Percentiles rank a stretch among this genome's conserved stretches.
phyloP scores from a whole-genome alignment of 2,113 vertebrate species.

The Petroica traversi region DNA sequence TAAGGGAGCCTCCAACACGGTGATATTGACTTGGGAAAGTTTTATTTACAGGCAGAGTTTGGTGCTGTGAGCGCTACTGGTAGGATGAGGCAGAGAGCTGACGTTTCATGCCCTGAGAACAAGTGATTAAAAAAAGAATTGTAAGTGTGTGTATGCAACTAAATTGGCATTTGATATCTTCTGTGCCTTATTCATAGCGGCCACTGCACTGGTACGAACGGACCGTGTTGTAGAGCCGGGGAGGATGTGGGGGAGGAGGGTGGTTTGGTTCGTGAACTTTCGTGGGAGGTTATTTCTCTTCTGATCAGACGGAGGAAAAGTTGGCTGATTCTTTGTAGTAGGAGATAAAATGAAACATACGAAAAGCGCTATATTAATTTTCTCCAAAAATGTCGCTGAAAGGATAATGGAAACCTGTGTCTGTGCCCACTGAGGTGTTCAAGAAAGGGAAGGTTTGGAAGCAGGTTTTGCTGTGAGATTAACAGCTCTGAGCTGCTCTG shows the following conservation, averaged over 20 bases:
- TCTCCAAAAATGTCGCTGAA: not conserved
- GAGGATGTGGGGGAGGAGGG: slow-evolving; percentile 31
- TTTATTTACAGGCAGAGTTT: not conserved
- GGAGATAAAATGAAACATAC: not conserved
- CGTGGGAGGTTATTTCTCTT: slow-evolving; percentile 17
- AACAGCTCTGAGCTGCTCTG: slow-evolving; percentile 37
- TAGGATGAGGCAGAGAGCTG: not conserved
- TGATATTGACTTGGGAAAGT: not conserved
- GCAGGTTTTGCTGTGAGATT: slow-evolving; percentile 39
- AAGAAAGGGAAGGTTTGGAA: slow-evolving; percentile 34
- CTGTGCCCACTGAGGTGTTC: not conserved
- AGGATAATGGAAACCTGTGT: not conserved
- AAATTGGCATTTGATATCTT: not conserved
- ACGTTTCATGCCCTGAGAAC: not conserved
- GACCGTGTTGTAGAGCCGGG: not conserved
- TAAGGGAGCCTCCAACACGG: not conserved
- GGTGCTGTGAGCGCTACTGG: not conserved
- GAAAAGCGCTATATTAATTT: not conserved
- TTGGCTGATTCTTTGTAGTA: not conserved
- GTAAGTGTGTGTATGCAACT: not conserved
- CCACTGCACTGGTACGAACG: not conserved
- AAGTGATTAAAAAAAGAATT: not conserved
- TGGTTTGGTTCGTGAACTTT: slow-evolving; percentile 39
- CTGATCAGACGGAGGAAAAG: not conserved
- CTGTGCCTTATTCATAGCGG: not conserved